Evolutionary conservation across 2,888 invertebrate genomes (phyloP).

Genomic region (Alloplasta piceator): DNA sequence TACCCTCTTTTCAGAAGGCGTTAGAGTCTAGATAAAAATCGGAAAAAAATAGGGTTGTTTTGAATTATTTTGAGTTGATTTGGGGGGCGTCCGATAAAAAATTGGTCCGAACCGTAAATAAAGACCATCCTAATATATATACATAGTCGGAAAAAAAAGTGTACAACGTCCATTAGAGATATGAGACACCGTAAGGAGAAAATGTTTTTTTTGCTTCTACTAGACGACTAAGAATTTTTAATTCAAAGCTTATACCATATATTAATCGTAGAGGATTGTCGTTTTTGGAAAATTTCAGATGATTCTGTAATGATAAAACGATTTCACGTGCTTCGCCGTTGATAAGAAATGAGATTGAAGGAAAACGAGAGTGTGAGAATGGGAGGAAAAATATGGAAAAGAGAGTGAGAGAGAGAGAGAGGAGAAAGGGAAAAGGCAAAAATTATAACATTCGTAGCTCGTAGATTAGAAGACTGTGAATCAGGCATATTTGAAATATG

Average conservation of each 20-base stretch:
- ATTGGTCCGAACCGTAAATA: too few species aligned
- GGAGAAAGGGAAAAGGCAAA: conserved; percentile 27
- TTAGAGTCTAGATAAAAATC: too few species aligned
- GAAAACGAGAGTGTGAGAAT: not conserved
- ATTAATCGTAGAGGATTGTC: conserved; percentile 5
- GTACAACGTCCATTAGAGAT: conserved; percentile 18
- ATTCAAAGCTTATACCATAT: conserved; percentile 16
- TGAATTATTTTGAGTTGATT: too few species aligned
- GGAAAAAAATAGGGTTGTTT: too few species aligned
- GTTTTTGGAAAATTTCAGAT: conserved; percentile 11
- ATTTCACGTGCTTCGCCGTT: conserved; percentile 48
- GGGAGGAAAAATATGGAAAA: conserved; percentile 1
- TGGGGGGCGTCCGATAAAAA: too few species aligned
- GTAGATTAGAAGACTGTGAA: conserved; percentile 72
- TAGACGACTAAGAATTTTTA: conserved; percentile 17
- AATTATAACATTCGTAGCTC: conserved; percentile 59
- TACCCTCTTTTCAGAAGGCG: too few species aligned
- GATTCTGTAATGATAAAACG: conserved; percentile 10
- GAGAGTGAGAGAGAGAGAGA: not conserved
- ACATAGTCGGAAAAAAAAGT: not conserved
- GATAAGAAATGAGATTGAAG: conserved; percentile 3
- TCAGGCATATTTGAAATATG: conserved; percentile 63
- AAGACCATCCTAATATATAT: too few species aligned
- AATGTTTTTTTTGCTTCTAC: conserved; percentile 23
- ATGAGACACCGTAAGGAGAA: conserved; percentile 2